A percentile compares a stretch with the other conserved stretches of the same genome.
These are phyloP conservation scores for Larimichthys crocea DNA, from an alignment of 2,113 vertebrate genomes.

Conservation along the genomic window DNA sequence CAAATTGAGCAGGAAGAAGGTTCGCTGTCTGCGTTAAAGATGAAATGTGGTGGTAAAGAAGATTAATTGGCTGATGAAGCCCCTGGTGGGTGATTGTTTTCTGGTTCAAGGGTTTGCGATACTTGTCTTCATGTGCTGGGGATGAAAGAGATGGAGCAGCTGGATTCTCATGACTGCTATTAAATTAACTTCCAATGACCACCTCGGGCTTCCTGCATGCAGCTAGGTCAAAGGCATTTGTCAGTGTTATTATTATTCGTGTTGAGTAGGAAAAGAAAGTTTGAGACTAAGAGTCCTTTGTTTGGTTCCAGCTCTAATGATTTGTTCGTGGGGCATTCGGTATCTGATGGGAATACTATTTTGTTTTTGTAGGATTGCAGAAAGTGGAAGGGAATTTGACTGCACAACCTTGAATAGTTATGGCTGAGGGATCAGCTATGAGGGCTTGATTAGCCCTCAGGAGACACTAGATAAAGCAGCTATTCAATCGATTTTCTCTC, in stretches of 20 bases:
- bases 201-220: not conserved
- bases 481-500: conserved; percentile 66
- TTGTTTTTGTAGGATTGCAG: conserved; percentile 34
- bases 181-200: conserved; percentile 53
- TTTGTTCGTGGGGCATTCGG: conserved; percentile 19
- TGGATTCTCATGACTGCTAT: conserved; percentile 38
- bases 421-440: conserved; percentile 47
- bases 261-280: conserved; percentile 14
- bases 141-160: conserved; percentile 54
- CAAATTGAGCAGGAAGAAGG: conserved; percentile 25
- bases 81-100: conserved; percentile 67
- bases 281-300: conserved; percentile 11
- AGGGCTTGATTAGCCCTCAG: conserved; percentile 71
- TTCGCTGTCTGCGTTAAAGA: conserved; percentile 42
- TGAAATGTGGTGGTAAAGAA: conserved; percentile 49
- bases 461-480: conserved; percentile 66
- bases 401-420: conserved; percentile 67
- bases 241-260: not conserved
- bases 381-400: conserved; percentile 37
- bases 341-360: conserved; percentile 43
- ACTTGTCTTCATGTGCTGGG: conserved; percentile 61
- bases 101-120: conserved; percentile 64
- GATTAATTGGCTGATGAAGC: conserved; percentile 67
- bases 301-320: conserved; percentile 20
- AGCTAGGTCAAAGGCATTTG: conserved; percentile 1